Evolutionary conservation across 2,113 vertebrate genomes (phyloP).

Genomic region (human): DNA sequence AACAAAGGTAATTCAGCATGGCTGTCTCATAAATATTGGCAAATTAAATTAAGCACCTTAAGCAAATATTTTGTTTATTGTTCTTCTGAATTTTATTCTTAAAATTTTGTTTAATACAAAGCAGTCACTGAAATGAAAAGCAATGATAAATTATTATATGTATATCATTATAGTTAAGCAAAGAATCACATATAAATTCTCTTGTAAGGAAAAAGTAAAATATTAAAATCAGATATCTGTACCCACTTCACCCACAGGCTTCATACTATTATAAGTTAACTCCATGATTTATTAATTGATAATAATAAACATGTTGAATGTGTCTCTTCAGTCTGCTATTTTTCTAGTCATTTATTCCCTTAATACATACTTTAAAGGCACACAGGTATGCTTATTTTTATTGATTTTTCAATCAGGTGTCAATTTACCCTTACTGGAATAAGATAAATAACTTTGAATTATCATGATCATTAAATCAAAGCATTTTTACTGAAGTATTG

Average conservation of each 20-base stretch:
- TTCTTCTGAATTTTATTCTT: not conserved
- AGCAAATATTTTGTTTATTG: not conserved
- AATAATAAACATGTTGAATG: not conserved
- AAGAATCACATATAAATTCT: not conserved
- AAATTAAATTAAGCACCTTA: not conserved
- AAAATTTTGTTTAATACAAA: not conserved
- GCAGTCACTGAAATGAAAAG: rapidly evolving
- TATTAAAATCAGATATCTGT: not conserved
- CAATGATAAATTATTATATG: not conserved
- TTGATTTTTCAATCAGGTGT: not conserved
- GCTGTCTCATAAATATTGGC: not conserved
- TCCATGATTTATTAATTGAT: not conserved
- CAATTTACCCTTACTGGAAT: not conserved
- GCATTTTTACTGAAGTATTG: not conserved
- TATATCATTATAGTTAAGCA: not conserved
- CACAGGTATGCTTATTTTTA: not conserved
- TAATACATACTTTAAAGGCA: not conserved
- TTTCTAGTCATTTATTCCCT: not conserved
- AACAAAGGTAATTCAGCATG: not conserved
- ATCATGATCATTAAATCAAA: not conserved
- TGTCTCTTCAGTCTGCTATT: not conserved
- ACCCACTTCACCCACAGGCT: not conserved
- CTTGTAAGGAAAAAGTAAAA: not conserved
- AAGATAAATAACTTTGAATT: not conserved
- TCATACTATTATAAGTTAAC: not conserved